Evolutionary conservation across 2,888 invertebrate genomes (phyloP), one percentile per base, ranked within the genome.

Genomic region (Dione juno): DNA sequence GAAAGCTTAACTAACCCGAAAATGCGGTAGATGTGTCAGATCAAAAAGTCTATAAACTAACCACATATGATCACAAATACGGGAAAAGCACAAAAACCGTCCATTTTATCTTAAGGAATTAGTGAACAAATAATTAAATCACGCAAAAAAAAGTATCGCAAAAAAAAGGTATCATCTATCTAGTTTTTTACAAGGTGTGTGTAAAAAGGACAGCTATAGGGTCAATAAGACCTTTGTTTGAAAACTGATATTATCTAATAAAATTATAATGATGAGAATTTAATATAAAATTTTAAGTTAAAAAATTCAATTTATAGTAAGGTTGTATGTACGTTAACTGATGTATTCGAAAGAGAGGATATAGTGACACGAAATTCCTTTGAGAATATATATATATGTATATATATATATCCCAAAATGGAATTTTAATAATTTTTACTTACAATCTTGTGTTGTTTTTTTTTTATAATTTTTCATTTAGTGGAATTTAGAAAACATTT

Each of bases 121-220:
- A 53, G 71, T 16, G 63, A 37, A 67, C 73, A 66, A 73, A 73
- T 73, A 72, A 70, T 73, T 71, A 71, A 66, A 69, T 45, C 21
- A 53, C 65, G 63, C 70, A 68, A 73, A 73, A 72, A 66, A 63
- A 16, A 13, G 8, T 3, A 13, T 50, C 70, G n/a, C n/a, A n/a
- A 68, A 73, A 74, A 74, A 74, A 45, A 54, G 74, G 61, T 71
- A 52, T 52, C 14, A 8, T 59, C 13, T 1, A 7, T 65, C 74
- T 28, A 28, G 61, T 65, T 48, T 74, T 61, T 16, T 21, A 37
- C 19, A 3, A 14, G n/a, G 8, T 21, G 19, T 50, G 67, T 54
- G 41, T 45, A 65, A 67, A 13, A 59, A 53, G 10, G 67, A 69
- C 37, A 41, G 48, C 37, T 10, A 45, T 67, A 65, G 64, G 71